phyloP scores from a whole-genome alignment of 2,888 invertebrate genomes.

The Sinelater perroti region DNA sequence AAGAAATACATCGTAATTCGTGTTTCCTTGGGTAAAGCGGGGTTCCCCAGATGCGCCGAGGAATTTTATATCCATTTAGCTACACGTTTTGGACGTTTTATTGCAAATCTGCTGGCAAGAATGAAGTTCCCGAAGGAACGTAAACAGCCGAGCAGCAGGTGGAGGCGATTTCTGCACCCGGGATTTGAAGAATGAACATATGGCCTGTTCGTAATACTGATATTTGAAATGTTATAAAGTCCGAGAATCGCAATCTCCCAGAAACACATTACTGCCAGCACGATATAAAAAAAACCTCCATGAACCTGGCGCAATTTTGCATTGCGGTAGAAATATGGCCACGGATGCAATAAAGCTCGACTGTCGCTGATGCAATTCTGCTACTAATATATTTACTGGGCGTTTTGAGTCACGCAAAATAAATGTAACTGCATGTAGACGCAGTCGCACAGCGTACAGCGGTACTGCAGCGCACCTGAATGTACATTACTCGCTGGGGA shows the following conservation, averaged over 20 bases:
- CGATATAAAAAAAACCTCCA: constrained; percentile 41
- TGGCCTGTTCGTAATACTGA: constrained; percentile 49
- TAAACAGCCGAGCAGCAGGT: constrained; percentile 25
- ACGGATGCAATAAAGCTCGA: constrained; percentile 18
- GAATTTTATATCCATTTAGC: no score
- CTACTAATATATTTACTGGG: constrained; percentile 12
- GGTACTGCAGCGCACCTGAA: constrained; percentile 34
- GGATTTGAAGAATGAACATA: constrained; percentile 52
- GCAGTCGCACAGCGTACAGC: constrained; percentile 34
- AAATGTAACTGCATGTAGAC: constrained; percentile 44
- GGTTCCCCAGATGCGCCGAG: no score
- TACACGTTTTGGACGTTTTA: no score
- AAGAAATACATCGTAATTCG: no score
- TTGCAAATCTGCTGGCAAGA: not conserved
- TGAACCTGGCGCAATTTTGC: constrained; percentile 14
- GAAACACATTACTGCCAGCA: constrained; percentile 36
- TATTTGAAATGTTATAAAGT: constrained; percentile 48
- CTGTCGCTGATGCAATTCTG: constrained; percentile 11
- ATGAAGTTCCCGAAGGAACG: constrained; percentile 19
- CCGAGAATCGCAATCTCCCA: constrained; percentile 47
- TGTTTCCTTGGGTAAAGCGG: no score
- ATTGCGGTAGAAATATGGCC: constrained; percentile 16
- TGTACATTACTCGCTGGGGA: constrained; percentile 46
- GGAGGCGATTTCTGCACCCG: constrained; percentile 24
- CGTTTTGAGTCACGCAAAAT: constrained; percentile 20